These are phyloP conservation scores for Actenoides hombroni DNA, from an alignment of 2,113 vertebrate species.

Conservation along the genomic window DNA sequence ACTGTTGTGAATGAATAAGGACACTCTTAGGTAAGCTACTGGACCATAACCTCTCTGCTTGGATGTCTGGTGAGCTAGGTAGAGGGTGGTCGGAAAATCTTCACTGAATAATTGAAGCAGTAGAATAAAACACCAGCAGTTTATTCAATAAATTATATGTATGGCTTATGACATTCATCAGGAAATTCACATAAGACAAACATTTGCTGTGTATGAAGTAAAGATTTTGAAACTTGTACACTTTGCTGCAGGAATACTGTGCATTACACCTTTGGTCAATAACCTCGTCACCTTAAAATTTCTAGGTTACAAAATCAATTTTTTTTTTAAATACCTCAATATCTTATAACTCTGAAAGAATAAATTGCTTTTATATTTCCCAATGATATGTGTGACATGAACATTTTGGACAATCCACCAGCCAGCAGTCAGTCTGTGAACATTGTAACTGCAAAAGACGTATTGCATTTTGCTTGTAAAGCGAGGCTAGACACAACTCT, in stretches of 20 bases:
- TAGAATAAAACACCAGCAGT: neutral
- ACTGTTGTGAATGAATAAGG: neutral
- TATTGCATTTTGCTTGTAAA: neutral
- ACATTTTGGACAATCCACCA: neutral
- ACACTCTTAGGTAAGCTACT: neutral
- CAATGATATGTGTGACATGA: neutral
- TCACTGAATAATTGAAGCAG: neutral
- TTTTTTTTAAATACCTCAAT: neutral
- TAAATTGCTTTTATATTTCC: neutral
- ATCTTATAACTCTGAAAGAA: neutral
- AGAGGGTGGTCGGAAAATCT: neutral
- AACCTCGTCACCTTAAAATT: neutral
- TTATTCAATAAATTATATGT: neutral
- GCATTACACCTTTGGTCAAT: neutral
- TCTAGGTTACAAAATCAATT: neutral
- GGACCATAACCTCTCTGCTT: neutral
- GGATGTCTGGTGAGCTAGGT: neutral
- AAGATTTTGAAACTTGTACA: neutral
- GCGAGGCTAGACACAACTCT: neutral
- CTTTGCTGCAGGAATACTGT: neutral
- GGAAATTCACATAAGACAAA: neutral
- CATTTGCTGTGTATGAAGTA: neutral
- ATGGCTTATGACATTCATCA: neutral
- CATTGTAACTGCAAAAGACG: neutral
- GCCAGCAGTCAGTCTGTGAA: neutral